Percentiles rank a stretch among this genome's conserved stretches.
Evolutionary conservation across 1,140 invertebrate species (phyloP).

Genomic region (Drosophila fuyamai): DNA sequence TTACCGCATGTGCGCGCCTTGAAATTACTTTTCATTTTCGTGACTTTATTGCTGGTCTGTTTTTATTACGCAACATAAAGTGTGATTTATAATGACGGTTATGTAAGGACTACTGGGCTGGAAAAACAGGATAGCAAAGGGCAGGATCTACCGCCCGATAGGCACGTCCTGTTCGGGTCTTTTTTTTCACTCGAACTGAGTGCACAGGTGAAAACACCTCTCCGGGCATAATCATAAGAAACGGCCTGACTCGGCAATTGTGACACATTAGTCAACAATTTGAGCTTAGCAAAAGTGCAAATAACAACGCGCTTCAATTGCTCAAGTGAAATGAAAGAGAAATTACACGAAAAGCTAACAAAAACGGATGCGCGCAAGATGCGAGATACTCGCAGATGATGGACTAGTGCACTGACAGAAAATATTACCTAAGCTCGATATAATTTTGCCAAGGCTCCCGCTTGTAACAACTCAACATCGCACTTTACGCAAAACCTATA

Average conservation of each 20-base stretch:
- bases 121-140: slow-evolving; percentile 7
- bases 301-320: slow-evolving; percentile 81
- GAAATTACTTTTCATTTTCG: slow-evolving; percentile 81
- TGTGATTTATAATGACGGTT: slow-evolving; percentile 59
- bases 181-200: too few relatives aligned
- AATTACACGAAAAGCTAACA: slow-evolving; percentile 80
- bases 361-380: slow-evolving; percentile 72
- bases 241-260: slow-evolving; percentile 77
- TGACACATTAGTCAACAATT: slow-evolving; percentile 84
- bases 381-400: slow-evolving; percentile 42
- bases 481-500: too few relatives aligned
- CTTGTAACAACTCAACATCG: background rate
- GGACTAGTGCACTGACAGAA: slow-evolving; percentile 16
- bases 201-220: slow-evolving; percentile 56
- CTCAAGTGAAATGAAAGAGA: slow-evolving; percentile 84
- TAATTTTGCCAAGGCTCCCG: background rate
- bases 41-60: slow-evolving; percentile 57
- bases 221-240: slow-evolving; percentile 38
- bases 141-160: slow-evolving; percentile 17
- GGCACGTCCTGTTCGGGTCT: slow-evolving; percentile 56
- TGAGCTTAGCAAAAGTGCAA: slow-evolving; percentile 83
- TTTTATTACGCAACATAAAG: slow-evolving; percentile 74
- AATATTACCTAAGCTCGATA: background rate
- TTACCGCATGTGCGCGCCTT: slow-evolving; percentile 78
- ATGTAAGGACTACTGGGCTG: slow-evolving; percentile 37